Conservation (phyloP, 64 coral and sea anemone genomes). For the Acropora tenuis region DNA sequence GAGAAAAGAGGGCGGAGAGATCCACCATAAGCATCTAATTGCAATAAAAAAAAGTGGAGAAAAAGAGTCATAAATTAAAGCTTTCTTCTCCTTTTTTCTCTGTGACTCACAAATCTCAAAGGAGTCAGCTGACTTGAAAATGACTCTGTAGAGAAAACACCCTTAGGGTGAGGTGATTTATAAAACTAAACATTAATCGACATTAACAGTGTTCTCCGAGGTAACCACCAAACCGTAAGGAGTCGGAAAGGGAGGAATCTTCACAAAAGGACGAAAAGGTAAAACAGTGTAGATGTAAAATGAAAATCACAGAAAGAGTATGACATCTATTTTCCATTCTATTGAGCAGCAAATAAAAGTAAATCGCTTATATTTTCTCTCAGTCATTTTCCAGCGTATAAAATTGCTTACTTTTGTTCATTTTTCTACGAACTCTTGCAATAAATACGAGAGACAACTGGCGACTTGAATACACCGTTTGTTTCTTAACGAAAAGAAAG, state of each 20-base stretch:
- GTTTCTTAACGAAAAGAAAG: conserved; percentile 22
- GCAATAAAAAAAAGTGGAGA: background rate
- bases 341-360: background rate
- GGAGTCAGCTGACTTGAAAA: conserved; percentile 26
- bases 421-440: background rate
- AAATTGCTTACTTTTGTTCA: background rate
- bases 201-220: background rate
- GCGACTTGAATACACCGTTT: background rate
- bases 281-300: background rate
- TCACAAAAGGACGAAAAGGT: background rate
- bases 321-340: background rate
- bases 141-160: conserved; percentile 4
- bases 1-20: conserved; percentile 24
- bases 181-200: background rate
- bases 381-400: background rate
- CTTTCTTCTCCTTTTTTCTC: background rate
- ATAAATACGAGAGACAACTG: background rate
- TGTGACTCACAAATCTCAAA: background rate
- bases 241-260: background rate
- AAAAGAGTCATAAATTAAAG: background rate
- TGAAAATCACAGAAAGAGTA: background rate
- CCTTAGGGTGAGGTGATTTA: background rate
- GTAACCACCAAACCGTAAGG: background rate
- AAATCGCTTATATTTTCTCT: background rate
- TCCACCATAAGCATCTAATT: background rate